Conservation (phyloP, 92 coral and sea anemone genomes). For the Actinernus sp. region DNA sequence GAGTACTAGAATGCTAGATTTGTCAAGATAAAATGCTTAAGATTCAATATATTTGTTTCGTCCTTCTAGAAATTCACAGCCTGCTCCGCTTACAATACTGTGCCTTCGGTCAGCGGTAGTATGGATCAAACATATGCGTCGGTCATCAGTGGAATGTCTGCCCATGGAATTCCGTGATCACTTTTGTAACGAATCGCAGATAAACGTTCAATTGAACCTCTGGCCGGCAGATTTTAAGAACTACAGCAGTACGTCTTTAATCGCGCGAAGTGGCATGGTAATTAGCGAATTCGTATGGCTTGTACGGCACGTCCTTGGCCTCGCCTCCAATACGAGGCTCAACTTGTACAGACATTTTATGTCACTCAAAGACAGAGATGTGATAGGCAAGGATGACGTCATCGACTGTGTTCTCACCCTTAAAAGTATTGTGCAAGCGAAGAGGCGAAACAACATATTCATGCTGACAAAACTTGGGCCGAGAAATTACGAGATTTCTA, state of each 20-base stretch:
- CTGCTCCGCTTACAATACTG: conserved; percentile 40
- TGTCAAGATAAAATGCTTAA: too few relatives aligned
- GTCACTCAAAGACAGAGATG: conserved; percentile 43
- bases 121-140: conserved; percentile 15
- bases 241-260: conserved; percentile 2
- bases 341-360: conserved; percentile 28
- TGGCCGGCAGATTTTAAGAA: conserved; percentile 39
- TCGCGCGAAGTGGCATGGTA: conserved; percentile 26
- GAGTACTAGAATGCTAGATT: too few relatives aligned
- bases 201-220: conserved; percentile 20
- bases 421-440: background rate
- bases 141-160: conserved; percentile 9
- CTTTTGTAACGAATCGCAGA: conserved; percentile 12
- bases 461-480: conserved; percentile 29
- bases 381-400: conserved; percentile 8
- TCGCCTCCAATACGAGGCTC: conserved; percentile 7
- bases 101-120: conserved; percentile 52
- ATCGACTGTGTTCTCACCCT: conserved; percentile 37
- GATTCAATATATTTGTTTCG: background rate
- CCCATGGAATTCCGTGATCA: conserved; percentile 38
- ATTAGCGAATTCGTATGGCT: conserved; percentile 42
- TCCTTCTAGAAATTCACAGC: conserved; percentile 7
- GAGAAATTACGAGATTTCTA: conserved; percentile 11
- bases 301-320: conserved; percentile 20
- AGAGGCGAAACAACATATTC: conserved; percentile 4